A percentile compares a stretch with the other conserved stretches of the same genome.
phyloP scores from a whole-genome alignment of 35 echinoderm and acorn worm species.

The Apostichopus japonicus region DNA sequence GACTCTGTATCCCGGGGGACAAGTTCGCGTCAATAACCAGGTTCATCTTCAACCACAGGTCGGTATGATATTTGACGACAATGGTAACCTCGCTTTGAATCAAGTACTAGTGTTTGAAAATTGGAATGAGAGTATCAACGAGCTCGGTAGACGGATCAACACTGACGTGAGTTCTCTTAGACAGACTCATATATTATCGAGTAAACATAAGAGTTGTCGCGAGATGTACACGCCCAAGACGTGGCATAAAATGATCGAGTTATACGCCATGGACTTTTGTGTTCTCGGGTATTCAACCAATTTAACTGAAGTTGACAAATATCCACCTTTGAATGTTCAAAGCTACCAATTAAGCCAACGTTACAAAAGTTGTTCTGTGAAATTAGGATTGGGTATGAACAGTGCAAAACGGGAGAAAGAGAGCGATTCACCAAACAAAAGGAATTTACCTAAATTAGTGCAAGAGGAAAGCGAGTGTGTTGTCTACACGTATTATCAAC shows the following conservation, averaged over 20 bases:
- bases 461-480: too few relatives aligned
- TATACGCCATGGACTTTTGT: not conserved
- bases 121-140: slow-evolving; percentile 22
- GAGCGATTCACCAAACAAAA: not conserved
- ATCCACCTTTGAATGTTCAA: too few relatives aligned
- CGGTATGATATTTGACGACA: slow-evolving; percentile 19
- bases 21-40: not conserved
- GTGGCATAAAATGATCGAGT: not conserved
- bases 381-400: not conserved
- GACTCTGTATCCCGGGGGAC: too few relatives aligned
- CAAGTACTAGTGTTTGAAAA: slow-evolving; percentile 43
- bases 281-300: too few relatives aligned
- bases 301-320: too few relatives aligned
- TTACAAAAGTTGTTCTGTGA: not conserved
- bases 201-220: not conserved
- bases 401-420: not conserved
- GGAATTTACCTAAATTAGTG: too few relatives aligned
- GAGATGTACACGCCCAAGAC: not conserved
- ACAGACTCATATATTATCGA: not conserved
- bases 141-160: slow-evolving; percentile 16
- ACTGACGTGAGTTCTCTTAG: not conserved
- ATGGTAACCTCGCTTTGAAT: not conserved
- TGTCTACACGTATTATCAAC: too few relatives aligned
- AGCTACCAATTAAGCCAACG: not conserved
- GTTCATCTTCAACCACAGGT: slow-evolving; percentile 13